Percentiles rank a stretch among this genome's conserved stretches.
Conservation (phyloP, 2,888 invertebrate species). For the Lasioglossum zephyrum region DNA sequence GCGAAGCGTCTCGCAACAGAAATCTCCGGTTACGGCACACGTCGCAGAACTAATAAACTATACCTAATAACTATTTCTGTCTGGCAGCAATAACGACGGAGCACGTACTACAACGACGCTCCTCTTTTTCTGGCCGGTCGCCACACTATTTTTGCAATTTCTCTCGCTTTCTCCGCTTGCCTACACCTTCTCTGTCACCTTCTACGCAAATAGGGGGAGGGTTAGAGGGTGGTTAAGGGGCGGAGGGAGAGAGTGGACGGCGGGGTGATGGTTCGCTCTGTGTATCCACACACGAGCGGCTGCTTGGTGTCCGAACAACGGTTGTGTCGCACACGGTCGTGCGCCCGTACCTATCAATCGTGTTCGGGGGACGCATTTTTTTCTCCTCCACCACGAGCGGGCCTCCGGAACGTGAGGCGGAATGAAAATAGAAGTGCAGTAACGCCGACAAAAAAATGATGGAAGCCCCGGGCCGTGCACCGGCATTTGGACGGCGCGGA, state of each 20-base stretch:
- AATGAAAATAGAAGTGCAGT: constrained; percentile 82
- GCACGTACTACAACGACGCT: constrained; percentile 38
- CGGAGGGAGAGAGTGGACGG: not conserved
- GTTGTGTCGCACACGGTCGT: constrained; percentile 36
- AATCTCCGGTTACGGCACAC: constrained; percentile 33
- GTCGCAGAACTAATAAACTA: constrained; percentile 46
- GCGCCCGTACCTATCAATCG: constrained; percentile 77
- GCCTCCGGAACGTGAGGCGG: constrained; percentile 78
- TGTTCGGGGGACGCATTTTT: constrained; percentile 77
- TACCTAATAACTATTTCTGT: constrained; percentile 56
- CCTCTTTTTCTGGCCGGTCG: constrained; percentile 26
- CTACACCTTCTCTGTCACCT: constrained; percentile 43
- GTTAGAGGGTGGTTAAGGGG: not conserved
- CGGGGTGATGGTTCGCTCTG: not conserved
- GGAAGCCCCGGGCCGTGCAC: constrained; percentile 76
- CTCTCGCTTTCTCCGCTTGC: constrained; percentile 48
- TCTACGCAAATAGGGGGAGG: constrained; percentile 24
- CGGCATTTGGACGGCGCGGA: constrained; percentile 73
- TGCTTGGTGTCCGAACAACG: constrained; percentile 42
- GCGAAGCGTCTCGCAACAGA: constrained; percentile 10
- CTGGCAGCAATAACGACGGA: constrained; percentile 39
- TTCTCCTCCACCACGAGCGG: constrained; percentile 71
- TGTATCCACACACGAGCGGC: constrained; percentile 13
- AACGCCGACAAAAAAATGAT: constrained; percentile 79
- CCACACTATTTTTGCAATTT: constrained; percentile 52